These are phyloP conservation scores for Poecile montanus DNA, from an alignment of 2,797 vertebrate genomes.

Conservation along the genomic window DNA sequence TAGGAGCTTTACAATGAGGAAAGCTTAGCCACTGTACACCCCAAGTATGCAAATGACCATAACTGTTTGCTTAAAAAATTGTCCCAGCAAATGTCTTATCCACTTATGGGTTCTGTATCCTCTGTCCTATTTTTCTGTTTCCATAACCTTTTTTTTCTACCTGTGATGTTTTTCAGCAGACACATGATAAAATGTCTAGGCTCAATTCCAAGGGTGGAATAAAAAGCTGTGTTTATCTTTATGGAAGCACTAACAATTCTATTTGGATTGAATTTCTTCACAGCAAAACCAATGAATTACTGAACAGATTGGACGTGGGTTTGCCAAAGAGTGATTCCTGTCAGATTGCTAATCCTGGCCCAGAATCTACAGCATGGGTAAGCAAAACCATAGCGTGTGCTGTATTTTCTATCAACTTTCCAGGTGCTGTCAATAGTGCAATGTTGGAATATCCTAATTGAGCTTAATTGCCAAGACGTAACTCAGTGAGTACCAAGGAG, in stretches of 20 bases:
- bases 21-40: background rate
- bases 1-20: background rate
- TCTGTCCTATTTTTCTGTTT: background rate
- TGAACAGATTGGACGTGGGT: constrained; percentile 57
- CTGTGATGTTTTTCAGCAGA: constrained; percentile 4
- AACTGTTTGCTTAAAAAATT: background rate
- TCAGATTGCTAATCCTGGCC: background rate
- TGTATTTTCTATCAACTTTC: constrained; percentile 1
- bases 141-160: constrained; percentile 22
- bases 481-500: background rate
- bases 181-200: constrained; percentile 10
- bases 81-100: background rate
- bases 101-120: background rate
- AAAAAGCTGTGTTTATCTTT: constrained; percentile 39
- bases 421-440: constrained; percentile 27
- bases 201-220: constrained; percentile 28
- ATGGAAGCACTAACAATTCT: constrained; percentile 55
- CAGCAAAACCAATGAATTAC: constrained; percentile 73
- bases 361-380: constrained; percentile 63
- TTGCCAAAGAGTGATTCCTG: constrained; percentile 19
- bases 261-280: constrained; percentile 61
- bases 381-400: constrained; percentile 23
- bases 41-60: background rate
- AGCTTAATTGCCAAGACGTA: background rate
- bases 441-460: constrained; percentile 22